Evolutionary conservation across 2,797 vertebrate species (phyloP), one percentile per base, ranked within the genome.

Genomic region (Schizothorax lantsangensis): DNA sequence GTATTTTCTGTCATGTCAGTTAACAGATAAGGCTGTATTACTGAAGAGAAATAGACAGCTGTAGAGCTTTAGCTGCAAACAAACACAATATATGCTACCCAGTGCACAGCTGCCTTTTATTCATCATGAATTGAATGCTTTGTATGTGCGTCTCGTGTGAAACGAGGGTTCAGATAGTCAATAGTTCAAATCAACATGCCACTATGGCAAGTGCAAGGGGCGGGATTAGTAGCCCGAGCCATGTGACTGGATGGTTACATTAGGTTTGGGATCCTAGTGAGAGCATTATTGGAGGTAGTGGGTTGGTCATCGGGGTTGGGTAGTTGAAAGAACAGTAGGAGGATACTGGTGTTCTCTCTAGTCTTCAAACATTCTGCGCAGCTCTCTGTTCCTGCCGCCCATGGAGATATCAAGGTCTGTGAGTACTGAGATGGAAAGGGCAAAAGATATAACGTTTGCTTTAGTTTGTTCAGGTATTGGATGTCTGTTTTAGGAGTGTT

Each of bases 341-440:
- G 81, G 83, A 83, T 66, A 85, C 79, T 85, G 17, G 47, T 83
- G 75, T 49, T 86, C 38, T 83, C 72, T 47, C 30, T 73, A 79
- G 85, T 79, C 64, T 73, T 88, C 49, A 88, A 81, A 73, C 75
- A 30, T 43, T 83, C 73, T 54, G 57, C 68, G n/a, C 71, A 57
- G 81, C 73, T 73, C 36, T 80, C 84, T 71, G 59, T 77, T 64
- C 77, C 72, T 26, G n/a, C 72, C 43, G 43, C 57, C 83, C 52
- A 87, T 85, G 89, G 83, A 85, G 47, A 81, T 87, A 47, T 85
- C 33, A 84, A 88, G 87, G 89, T 88, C 81, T 90, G 89, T 90
- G 80, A 30, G 68, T 66, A 75, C 7, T 38, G 36, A 33, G 72
- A 43, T 33, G 14, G 47, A 43, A 33, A 64, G 40, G 30, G 23